Evolutionary conservation across 2,888 invertebrate genomes (phyloP), one percentile per base, ranked within the genome.

Genomic region (Trachelus tabidus): DNA sequence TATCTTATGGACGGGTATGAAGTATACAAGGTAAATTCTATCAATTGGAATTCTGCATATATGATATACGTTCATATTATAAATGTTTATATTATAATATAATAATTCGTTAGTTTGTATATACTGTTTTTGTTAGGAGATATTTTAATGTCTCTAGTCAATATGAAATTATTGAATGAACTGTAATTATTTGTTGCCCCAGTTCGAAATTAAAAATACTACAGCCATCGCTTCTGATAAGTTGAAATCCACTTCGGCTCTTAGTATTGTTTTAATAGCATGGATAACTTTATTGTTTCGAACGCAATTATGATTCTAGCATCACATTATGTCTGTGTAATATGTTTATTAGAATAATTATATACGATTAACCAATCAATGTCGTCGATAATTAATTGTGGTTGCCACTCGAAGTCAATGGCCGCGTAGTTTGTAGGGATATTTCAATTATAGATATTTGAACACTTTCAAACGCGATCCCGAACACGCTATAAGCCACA

Each of bases 361-460:
- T 76, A 82, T 83, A 82, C 81, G 79, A 84, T 85, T 83, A 86
- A 82, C 80, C 81, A 82, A 82, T 85, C 76, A 79, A 79, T 77
- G 75, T 78, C 68, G 37, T 34, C 12, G 69, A 75, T 80, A 80
- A 81, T 81, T 76, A 77, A 76, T 69, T 40, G 77, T 68, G 76
- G 34, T 75, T 56, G 76, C 37, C 75, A 23, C 68, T 23, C 23
- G 56, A 23, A 56, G 23, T 56, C 56, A 56, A 31, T 15, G 31
- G 71, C 71, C 12, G 11, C 31, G 34, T 71, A 71, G 23, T 71
- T 71, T 31, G 30, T 23, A 12, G 71, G 31, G 56, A 56, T 56
- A 56, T 56, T 56, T 56, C 56, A 56, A 56, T 56, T 71, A 33
- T 37, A 71, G 23, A 73, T 76, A 56, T 11, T 15, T 73, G 35